Conservation (phyloP, 2,888 invertebrate genomes). For the Mythimna loreyi region DNA sequence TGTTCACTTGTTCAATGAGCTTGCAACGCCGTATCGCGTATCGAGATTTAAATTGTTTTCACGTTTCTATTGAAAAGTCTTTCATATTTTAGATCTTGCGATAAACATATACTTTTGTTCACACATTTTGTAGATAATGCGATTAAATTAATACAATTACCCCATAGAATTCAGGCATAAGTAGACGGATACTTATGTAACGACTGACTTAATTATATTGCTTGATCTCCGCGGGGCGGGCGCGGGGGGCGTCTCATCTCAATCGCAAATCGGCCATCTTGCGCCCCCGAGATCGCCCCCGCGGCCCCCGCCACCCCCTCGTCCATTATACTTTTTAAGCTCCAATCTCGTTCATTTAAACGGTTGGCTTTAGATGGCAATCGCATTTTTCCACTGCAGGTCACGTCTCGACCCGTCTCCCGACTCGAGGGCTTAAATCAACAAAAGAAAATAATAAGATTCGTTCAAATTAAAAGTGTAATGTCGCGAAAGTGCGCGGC, state of each 20-base stretch:
- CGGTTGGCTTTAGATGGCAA: conserved; percentile 93
- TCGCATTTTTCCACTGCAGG: conserved; percentile 93
- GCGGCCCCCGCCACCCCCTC: conserved; percentile 84
- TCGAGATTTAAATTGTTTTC: conserved; percentile 44
- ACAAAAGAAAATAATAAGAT: conserved; percentile 93
- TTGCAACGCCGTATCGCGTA: conserved; percentile 48
- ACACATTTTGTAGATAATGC: conserved; percentile 29
- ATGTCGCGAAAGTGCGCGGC: conserved; percentile 88
- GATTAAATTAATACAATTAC: conserved; percentile 46
- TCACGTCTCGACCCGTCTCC: conserved; percentile 92
- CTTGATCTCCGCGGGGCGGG: conserved; percentile 85
- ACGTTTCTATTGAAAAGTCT: conserved; percentile 10
- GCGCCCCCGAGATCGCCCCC: conserved; percentile 88
- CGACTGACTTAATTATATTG: conserved; percentile 88
- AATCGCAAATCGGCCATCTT: conserved; percentile 91
- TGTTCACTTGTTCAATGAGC: conserved; percentile 38
- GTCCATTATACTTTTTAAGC: conserved; percentile 94
- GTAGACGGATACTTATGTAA: conserved; percentile 76
- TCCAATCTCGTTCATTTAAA: conserved; percentile 93
- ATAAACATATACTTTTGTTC: conserved; percentile 9
- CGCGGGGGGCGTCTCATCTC: conserved; percentile 88
- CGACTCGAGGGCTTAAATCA: conserved; percentile 92
- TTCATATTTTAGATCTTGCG: conserved; percentile 8
- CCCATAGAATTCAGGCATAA: conserved; percentile 55
- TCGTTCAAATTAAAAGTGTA: conserved; percentile 94